Evolutionary conservation across 1,140 invertebrate genomes (phyloP), one percentile per base, ranked within the genome.

Genomic region (Nomia melanderi): DNA sequence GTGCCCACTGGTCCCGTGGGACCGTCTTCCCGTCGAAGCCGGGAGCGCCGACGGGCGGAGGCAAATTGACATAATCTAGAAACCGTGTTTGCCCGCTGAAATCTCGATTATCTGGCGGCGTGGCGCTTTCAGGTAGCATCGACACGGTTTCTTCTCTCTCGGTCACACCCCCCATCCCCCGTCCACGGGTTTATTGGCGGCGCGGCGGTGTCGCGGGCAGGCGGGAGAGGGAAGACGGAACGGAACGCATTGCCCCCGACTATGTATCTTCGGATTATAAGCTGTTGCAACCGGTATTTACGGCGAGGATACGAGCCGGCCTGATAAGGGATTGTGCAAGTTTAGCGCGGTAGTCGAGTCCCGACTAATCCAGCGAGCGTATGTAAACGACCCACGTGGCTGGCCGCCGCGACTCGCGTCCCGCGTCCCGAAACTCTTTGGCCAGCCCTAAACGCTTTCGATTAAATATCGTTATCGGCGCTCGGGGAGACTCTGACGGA

Each of bases 201-300:
- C 5, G 33, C 59, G 59, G n/a, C 33, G 36, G 2, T 36, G n/a
- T 9, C 12, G n/a, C n/a, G n/a, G n/a, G n/a, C 33, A 36, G 20
- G 33, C 25, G 65, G 27, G 17, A n/a, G n/a, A 44, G 50, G 7
- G 47, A 71, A 27, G 59, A 47, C 41, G 63, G 25, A 74, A 23
- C 47, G 44, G 36, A 39, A 44, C 41, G 41, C 41, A 17, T 27
- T 41, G 31, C 56, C 44, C 41, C 53, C 53, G 65, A 65, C 59
- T 82, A 74, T 86, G 71, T 87, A 59, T 54, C 60, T 77, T 74
- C 41, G 83, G 85, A 86, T 86, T 79, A 84, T 64, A 75, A 85
- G 76, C 66, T 83, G 86, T 85, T 78, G 83, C 83, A 79, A 83
- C 73, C 78, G 72, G 78, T 87, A 80, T 86, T 86, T 79, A 78